Base-by-base conservation (phyloP, 2,113 vertebrate species). In the Cromileptes altivelis region DNA sequence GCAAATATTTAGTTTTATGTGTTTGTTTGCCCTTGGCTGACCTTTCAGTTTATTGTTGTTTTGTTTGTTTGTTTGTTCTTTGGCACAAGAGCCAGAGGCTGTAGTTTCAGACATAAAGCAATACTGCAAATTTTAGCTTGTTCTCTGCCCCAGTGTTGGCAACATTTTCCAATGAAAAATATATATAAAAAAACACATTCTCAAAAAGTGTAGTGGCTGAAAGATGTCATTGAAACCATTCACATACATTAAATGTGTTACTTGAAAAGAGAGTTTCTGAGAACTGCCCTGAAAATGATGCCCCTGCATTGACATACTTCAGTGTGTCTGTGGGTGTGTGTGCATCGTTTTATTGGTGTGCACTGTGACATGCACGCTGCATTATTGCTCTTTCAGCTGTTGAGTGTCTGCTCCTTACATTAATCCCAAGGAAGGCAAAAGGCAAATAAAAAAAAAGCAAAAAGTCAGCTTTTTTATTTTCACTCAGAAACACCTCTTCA, bases 381-480 rank as follows among this genome's bases (percentile, higher is more conserved):
- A 70, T 84, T 82, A 77, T 65, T 76, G 56, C 50, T 80, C 57
- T 55, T 71, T 83, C 68, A 82, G 70, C 68, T 71, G 21, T 63
- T 52, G 58, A 70, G 75, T 70, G 18, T 74, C 12, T 85, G 18
- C 53, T 74, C 47, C 61, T 52, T 63, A 61, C 37, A 57, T 25
- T 53, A 78, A 84, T 75, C 50, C 64, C 37, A 53, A 81, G 19
- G 57, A 81, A 64, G 45, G 57, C 57, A 53, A 87, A 88, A 76
- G 69, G 56, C 11, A 62, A 85, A 68, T 75, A 3, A 58, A 30
- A 52, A 76, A 75, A 78, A 81, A 74, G 23, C 27, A 81, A 80
- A 77, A 78, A 71, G 78, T 89, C 84, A 86, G 79, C 85, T 75
- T 82, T 82, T 82, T 70, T 23, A 42, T 85, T 84, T 82, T n/a